phyloP scores from a whole-genome alignment of 1,140 invertebrate species.

The Philotrypesis tridentata region DNA sequence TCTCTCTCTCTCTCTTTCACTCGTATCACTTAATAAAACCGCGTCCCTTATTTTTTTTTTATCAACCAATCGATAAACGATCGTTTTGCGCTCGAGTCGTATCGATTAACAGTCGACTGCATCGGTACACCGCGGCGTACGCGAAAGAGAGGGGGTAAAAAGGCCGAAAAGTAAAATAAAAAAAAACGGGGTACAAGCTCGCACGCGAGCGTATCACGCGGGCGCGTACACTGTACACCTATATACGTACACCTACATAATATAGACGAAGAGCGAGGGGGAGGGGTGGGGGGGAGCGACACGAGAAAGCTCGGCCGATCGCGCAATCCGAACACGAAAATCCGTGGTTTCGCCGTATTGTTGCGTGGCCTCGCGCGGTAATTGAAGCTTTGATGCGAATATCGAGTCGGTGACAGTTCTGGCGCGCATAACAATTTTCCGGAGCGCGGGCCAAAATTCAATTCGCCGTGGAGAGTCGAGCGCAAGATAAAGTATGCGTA shows the following conservation, averaged over 20 bases:
- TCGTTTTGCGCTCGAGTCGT: not conserved
- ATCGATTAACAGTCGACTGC: not conserved
- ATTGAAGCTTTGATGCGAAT: constrained; percentile 37
- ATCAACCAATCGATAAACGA: constrained; percentile 33
- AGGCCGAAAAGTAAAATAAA: not conserved
- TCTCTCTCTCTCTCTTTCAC: not conserved
- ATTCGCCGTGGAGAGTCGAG: not conserved
- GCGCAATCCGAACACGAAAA: constrained; percentile 29
- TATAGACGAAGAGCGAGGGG: not conserved
- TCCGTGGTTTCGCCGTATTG: constrained; percentile 12
- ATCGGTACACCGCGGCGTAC: not conserved
- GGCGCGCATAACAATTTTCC: constrained; percentile 36
- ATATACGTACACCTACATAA: no score
- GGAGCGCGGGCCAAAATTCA: constrained; percentile 13
- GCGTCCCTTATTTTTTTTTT: not conserved
- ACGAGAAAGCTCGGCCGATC: not conserved
- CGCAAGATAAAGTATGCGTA: not conserved
- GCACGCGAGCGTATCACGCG: not conserved
- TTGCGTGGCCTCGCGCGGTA: constrained; percentile 1
- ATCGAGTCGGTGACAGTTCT: constrained; percentile 41
- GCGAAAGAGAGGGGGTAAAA: not conserved
- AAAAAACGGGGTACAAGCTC: not conserved
- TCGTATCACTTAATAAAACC: constrained; percentile 27
- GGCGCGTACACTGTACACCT: no score
- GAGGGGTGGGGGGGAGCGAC: not conserved